Evolutionary conservation across 2,797 vertebrate genomes (phyloP), one percentile per base, ranked within the genome.

Genomic region (Tokudaia muenninki): DNA sequence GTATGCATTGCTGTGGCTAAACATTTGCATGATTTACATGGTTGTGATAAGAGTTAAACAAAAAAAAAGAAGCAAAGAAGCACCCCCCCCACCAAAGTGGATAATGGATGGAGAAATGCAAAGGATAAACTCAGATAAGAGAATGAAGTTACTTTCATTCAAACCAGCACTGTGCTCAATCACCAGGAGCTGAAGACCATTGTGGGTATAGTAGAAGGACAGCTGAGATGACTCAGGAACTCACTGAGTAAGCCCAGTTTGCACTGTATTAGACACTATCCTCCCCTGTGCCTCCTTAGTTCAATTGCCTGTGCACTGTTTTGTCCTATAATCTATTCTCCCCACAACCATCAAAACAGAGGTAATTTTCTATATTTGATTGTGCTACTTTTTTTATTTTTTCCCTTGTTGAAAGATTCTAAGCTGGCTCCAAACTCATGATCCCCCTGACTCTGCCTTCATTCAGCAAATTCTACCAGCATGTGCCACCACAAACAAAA

Each of bases 51-150:
- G 13, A 65, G 13, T 10, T 26, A 44, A 55, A 10, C 4, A 65
- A 34, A 87, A 87, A n/a, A n/a, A n/a, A n/a, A n/a, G n/a, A n/a
- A n/a, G n/a, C n/a, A 87, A 87, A 65, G 19, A 87, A 75, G 29
- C 24, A 1, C 55, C 55, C 55, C 57, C 1, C 50, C 10, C 50
- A 6, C 50, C 50, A 59, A 59, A 11, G 24, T 12, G 67, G 63
- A 63, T 19, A 70, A 47, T 24, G 34, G 24, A 3, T 61, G 55
- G 21, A n/a, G 9, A 47, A 65, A 67, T 14, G 59, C 19, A n/a
- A 65, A 77, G 9, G 50, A 44, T 83, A 26, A 75, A 65, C n/a
- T 87, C 74, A 50, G 75, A 61, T 10, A 55, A 55, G 57, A 65
- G 3, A 12, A 24, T 75, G 26, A n/a, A 14, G 22, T 29, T 52